A percentile compares a stretch with the other conserved stretches of the same genome.
Conservation (phyloP, 2,113 vertebrate species). For the Papio anubis region DNA sequence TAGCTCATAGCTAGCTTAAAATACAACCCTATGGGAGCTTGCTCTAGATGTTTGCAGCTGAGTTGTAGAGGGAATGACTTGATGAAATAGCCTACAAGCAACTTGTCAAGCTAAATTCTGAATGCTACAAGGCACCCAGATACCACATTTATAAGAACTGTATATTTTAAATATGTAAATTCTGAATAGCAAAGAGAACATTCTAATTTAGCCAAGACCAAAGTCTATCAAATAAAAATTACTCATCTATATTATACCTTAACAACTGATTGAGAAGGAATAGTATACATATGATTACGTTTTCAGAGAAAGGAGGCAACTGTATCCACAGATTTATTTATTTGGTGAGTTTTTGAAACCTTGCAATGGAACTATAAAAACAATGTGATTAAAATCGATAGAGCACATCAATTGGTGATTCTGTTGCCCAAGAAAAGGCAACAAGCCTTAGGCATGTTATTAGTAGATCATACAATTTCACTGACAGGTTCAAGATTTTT, state of each 20-base stretch:
- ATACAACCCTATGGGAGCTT: background rate
- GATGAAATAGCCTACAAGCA: background rate
- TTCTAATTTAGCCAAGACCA: constrained; percentile 28
- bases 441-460: constrained; percentile 78
- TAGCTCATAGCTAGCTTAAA: constrained; percentile 35
- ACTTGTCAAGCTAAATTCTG: constrained; percentile 36
- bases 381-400: constrained; percentile 82
- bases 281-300: constrained; percentile 58
- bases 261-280: constrained; percentile 46
- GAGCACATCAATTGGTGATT: constrained; percentile 79
- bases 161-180: constrained; percentile 53
- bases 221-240: background rate
- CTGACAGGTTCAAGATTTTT: constrained; percentile 75
- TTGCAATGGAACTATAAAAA: constrained; percentile 52
- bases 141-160: constrained; percentile 11
- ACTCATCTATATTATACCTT: constrained; percentile 39
- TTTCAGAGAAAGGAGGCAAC: constrained; percentile 42
- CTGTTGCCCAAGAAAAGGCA: constrained; percentile 74
- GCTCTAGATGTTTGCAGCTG: background rate
- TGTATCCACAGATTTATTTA: constrained; percentile 53
- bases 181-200: background rate
- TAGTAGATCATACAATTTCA: constrained; percentile 80
- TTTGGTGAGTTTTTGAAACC: constrained; percentile 66
- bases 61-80: background rate
- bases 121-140: constrained; percentile 38